Conservation (phyloP, 2,797 vertebrate genomes). For the Bufotes viridis region DNA sequence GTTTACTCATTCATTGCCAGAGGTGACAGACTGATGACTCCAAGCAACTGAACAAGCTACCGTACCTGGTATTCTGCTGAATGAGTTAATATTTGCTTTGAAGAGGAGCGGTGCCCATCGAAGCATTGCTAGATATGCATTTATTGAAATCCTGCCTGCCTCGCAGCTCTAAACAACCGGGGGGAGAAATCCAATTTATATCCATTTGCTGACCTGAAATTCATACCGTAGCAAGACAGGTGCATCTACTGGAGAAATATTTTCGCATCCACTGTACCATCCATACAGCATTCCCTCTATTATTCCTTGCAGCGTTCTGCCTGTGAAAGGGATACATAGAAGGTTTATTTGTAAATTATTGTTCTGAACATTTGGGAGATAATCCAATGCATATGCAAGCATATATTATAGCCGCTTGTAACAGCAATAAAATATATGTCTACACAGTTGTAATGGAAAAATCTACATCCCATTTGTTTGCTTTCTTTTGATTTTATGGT, state of each 20-base stretch:
- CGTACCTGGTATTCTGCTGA: not conserved
- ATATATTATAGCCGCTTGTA: not conserved
- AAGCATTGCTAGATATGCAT: constrained; percentile 16
- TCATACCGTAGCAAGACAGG: constrained; percentile 35
- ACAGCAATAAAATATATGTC: not conserved
- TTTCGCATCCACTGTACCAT: not conserved
- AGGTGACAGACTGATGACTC: not conserved
- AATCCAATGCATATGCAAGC: not conserved
- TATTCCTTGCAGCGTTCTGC: not conserved
- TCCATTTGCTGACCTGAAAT: constrained; percentile 49
- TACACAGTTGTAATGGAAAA: not conserved
- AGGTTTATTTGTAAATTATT: not conserved
- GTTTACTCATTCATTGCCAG: constrained; percentile 20
- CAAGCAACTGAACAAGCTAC: not conserved
- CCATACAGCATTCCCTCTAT: not conserved
- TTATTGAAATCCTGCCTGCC: constrained; percentile 48
- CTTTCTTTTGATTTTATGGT: not conserved
- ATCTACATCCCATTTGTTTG: not conserved
- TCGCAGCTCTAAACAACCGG: constrained; percentile 15
- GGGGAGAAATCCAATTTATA: constrained; percentile 36
- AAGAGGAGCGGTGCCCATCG: constrained; percentile 5
- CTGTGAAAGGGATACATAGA: not conserved
- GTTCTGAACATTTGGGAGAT: not conserved
- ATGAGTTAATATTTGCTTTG: constrained; percentile 43
- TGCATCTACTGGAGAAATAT: constrained; percentile 14